Percentiles rank a stretch among this genome's conserved stretches.
These are phyloP conservation scores for Cladorhizidae sp. DNA, from an alignment of 37 sponge, comb jelly and placozoan genomes.

Conservation along the genomic window DNA sequence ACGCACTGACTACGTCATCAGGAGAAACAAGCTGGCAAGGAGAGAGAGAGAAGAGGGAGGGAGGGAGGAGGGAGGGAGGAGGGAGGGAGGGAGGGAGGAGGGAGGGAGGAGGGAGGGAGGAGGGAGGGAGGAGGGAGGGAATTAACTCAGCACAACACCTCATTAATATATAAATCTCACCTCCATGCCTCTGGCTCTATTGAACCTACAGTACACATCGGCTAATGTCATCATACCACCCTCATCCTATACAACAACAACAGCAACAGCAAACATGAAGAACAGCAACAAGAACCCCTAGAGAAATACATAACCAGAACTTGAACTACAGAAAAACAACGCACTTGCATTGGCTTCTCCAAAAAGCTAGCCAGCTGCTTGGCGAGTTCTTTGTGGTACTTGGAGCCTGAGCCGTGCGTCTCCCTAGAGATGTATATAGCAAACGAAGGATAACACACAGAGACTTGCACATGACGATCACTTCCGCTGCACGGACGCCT, in stretches of 20 bases:
- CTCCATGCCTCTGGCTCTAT: conserved; percentile 97
- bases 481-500: neutral
- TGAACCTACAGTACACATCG: conserved; percentile 97
- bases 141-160: neutral
- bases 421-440: conserved; percentile 54
- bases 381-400: conserved; percentile 90
- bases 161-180: no score
- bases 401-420: conserved; percentile 86
- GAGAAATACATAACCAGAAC: neutral
- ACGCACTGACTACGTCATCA: conserved; percentile 94
- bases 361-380: conserved; percentile 85
- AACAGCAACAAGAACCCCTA: neutral
- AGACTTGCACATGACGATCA: neutral
- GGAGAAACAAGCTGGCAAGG: conserved; percentile 88
- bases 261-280: conserved; percentile 2
- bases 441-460: neutral
- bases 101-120: neutral
- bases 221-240: conserved; percentile 93
- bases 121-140: no score
- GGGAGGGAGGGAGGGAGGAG: no score
- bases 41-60: neutral
- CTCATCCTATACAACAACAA: conserved; percentile 49
- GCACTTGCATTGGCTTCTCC: conserved; percentile 51
- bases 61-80: no score
- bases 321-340: neutral